Percentiles rank a stretch among this genome's conserved stretches.
Evolutionary conservation across 2,888 invertebrate genomes (phyloP).

Genomic region (Tetramorium bicarinatum): DNA sequence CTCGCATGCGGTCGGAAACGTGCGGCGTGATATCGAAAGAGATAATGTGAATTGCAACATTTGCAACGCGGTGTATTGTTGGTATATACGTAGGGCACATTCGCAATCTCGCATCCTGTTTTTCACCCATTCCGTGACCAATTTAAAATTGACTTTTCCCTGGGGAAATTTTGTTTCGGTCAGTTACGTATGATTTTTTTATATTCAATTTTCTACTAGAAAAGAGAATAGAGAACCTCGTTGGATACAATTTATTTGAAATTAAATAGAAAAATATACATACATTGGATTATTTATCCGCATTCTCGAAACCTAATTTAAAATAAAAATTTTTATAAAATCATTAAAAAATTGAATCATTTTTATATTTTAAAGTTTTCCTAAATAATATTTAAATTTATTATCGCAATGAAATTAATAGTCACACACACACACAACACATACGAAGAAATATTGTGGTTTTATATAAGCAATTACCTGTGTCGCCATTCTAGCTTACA

Average conservation of each 20-base stretch:
- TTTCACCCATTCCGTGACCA: not conserved
- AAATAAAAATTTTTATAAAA: conserved; percentile 3
- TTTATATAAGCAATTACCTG: not conserved
- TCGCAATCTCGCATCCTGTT: not conserved
- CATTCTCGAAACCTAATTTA: not conserved
- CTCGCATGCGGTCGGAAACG: not conserved
- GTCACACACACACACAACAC: too few relatives aligned
- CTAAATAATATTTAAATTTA: not conserved
- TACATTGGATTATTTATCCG: not conserved
- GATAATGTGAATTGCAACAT: not conserved
- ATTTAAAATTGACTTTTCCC: conserved; percentile 19
- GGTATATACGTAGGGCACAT: not conserved
- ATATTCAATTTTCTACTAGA: conserved; percentile 16
- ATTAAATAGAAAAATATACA: conserved; percentile 5
- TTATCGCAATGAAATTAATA: not conserved
- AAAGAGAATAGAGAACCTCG: not conserved
- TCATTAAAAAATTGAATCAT: not conserved
- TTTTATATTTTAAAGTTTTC: not conserved
- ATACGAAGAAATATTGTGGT: not conserved
- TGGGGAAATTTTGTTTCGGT: not conserved
- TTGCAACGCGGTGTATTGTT: not conserved
- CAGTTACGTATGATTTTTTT: not conserved
- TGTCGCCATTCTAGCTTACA: not conserved
- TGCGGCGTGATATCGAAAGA: conserved; percentile 12
- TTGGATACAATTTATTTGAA: not conserved